phyloP scores from a whole-genome alignment of 2,113 vertebrate species.

The Brachyhypopomus occidentalis region DNA sequence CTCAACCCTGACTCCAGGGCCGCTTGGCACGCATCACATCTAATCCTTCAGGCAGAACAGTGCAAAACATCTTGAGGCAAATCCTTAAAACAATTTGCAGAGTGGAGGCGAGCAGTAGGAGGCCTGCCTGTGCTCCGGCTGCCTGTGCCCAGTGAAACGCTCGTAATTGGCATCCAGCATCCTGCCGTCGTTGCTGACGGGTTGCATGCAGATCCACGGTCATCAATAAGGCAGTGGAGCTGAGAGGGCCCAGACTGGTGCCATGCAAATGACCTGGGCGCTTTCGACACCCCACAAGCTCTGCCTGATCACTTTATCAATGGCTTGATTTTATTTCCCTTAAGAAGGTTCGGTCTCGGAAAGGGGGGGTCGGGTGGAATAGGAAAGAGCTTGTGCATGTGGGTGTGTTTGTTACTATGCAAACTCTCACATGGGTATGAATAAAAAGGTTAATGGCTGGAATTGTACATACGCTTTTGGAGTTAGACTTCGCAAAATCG shows the following conservation, averaged over 20 bases:
- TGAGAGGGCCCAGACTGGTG: constrained; percentile 41
- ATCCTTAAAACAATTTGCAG: not conserved
- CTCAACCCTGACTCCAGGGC: not conserved
- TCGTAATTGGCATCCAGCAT: constrained; percentile 61
- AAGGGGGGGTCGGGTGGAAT: not conserved
- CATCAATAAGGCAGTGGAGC: constrained; percentile 56
- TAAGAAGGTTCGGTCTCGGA: constrained; percentile 28
- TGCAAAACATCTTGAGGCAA: not conserved
- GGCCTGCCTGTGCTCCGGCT: constrained; percentile 32
- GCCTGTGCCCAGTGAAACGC: constrained; percentile 52
- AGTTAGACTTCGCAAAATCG: not conserved
- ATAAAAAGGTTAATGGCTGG: not conserved
- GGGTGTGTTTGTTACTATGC: not conserved
- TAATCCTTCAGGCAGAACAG: not conserved
- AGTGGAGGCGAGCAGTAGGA: constrained; percentile 21
- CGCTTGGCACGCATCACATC: not conserved
- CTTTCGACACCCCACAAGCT: constrained; percentile 46
- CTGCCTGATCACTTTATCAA: constrained; percentile 61
- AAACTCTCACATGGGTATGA: not conserved
- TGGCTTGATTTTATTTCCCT: constrained; percentile 37
- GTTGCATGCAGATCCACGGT: constrained; percentile 60
- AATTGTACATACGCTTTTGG: not conserved
- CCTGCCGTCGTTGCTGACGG: constrained; percentile 57
- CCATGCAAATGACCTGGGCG: constrained; percentile 59
- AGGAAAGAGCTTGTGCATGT: not conserved